These are phyloP conservation scores for Callipepla squamata DNA, from an alignment of 2,113 vertebrate species.

Conservation along the genomic window DNA sequence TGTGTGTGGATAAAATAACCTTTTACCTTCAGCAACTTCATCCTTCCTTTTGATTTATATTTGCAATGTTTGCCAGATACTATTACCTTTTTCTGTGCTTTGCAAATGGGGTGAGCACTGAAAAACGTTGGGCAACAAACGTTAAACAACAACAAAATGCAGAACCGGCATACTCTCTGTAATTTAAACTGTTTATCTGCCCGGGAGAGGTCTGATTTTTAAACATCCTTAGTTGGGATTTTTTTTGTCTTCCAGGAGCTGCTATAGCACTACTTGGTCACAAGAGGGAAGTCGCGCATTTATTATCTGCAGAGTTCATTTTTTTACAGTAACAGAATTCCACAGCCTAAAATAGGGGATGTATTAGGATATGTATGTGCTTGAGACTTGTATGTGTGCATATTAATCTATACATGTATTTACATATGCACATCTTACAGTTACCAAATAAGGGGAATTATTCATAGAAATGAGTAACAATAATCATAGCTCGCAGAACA, in stretches of 20 bases:
- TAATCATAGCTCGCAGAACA: neutral
- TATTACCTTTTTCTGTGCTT: neutral
- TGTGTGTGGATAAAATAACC: neutral
- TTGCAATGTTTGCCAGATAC: neutral
- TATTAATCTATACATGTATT: neutral
- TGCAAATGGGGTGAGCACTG: neutral
- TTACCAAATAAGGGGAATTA: neutral
- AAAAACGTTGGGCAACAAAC: neutral
- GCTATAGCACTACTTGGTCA: constrained; percentile 6
- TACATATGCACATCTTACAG: neutral
- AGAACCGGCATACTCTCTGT: neutral
- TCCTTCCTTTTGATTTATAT: neutral
- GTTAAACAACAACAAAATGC: neutral
- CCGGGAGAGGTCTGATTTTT: neutral
- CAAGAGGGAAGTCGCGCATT: constrained; percentile 46
- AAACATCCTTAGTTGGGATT: neutral
- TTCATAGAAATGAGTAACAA: neutral
- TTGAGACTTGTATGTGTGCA: neutral
- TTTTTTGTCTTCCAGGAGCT: neutral
- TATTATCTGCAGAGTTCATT: neutral
- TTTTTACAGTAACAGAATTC: neutral
- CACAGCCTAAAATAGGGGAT: neutral
- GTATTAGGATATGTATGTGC: neutral
- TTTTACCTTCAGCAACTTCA: neutral
- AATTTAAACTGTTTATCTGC: neutral